Evolutionary conservation across 2,797 vertebrate species (phyloP).

Genomic region (Sparidentex hasta): DNA sequence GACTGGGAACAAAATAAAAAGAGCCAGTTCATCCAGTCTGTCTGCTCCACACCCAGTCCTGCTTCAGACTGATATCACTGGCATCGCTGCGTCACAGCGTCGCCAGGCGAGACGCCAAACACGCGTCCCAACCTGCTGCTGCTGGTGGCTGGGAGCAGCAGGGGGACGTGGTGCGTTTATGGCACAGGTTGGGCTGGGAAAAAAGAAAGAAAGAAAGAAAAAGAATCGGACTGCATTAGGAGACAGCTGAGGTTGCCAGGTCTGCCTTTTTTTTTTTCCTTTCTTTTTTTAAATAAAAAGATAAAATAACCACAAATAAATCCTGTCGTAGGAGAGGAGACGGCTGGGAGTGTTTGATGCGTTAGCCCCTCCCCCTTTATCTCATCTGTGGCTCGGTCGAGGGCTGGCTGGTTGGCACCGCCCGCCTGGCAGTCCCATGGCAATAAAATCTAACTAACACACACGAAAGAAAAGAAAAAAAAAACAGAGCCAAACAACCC

Average conservation of each 20-base stretch:
- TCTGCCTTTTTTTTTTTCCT: background rate
- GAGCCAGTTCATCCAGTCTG: background rate
- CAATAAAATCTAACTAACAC: constrained; percentile 61
- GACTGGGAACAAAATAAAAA: background rate
- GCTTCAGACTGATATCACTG: background rate
- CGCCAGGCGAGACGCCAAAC: background rate
- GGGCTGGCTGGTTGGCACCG: constrained; percentile 55
- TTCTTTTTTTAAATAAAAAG: background rate
- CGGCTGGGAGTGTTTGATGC: constrained; percentile 17
- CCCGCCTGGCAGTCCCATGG: constrained; percentile 78
- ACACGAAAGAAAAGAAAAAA: constrained; percentile 11
- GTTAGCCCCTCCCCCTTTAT: background rate
- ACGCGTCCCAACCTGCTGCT: background rate
- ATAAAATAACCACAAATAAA: background rate
- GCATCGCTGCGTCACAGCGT: background rate
- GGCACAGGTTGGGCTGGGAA: constrained; percentile 18
- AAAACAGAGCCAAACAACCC: constrained; percentile 40
- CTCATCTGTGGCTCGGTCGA: constrained; percentile 28
- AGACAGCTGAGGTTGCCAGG: constrained; percentile 21
- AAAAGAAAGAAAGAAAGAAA: background rate
- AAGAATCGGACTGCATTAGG: background rate
- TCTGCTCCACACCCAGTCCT: background rate
- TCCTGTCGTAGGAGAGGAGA: constrained; percentile 7
- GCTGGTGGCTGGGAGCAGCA: background rate
- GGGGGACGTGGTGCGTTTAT: constrained; percentile 29